Evolutionary conservation across 2,113 vertebrate species (phyloP), one percentile per base, ranked within the genome.

Genomic region (Epinephelus cyanopodus): DNA sequence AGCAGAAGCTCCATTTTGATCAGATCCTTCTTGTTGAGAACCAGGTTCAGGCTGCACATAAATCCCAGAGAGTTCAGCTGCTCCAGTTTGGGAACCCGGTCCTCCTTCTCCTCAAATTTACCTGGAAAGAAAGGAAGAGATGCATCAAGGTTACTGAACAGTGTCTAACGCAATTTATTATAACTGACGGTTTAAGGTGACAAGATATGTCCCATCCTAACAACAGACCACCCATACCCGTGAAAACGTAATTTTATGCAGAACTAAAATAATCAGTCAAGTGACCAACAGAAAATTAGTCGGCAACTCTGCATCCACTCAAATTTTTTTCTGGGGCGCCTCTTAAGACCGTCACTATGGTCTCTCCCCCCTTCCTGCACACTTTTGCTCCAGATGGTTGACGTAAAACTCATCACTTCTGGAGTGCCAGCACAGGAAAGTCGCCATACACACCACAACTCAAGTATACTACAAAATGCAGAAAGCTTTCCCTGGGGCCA

Each of bases 61-160:
- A 96, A 95, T 64, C 96, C 94, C 21, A 97, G 81, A 0, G 95
- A 95, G 88, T 98, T 98, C 56, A 99, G 94, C 84, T 97, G 96
- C 88, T 97, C 96, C 93, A 98, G 75, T 88, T 97, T 98, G 37
- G 97, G 98, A 42, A 98, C 96, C 0, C 93, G 94, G 89, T 97
- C 96, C 91, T 97, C 96, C 85, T 96, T 96, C 73, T 98, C 97
- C 92, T 99, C 98, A 91, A 99, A 99, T 85, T 98, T 98, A 93
- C 97, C 97, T 99, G 42, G 37, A 54, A 63, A 58, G 11, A 77
- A 33, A 68, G 14, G 21, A 33, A 25, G 12, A 61, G 21, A 42
- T 11, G 3, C 19, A 45, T 27, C 15, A 25, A 53, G 17, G 66
- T 75, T 65, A 84, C 5, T 14, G 1, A 27, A 63, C 42, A 66